A percentile compares a stretch with the other conserved stretches of the same genome.
phyloP scores from a whole-genome alignment of 2,888 invertebrate genomes.

The Spisula solida region DNA sequence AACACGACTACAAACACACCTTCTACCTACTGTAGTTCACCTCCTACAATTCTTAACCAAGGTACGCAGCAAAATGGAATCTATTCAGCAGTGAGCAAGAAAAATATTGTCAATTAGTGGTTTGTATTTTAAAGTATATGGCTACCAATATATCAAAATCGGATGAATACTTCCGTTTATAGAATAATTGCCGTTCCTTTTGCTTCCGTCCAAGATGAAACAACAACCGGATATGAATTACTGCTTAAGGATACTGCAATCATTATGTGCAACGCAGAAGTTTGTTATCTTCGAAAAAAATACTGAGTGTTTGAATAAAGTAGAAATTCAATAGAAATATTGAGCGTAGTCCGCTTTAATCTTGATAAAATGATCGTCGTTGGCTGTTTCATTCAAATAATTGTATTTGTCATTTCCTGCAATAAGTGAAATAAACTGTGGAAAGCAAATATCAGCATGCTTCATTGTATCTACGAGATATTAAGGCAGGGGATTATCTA shows the following conservation, averaged over 20 bases:
- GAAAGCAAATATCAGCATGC: not conserved
- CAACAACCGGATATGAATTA: not conserved
- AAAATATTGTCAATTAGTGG: no score
- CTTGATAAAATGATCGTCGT: not conserved
- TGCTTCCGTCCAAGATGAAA: not conserved
- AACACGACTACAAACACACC: no score
- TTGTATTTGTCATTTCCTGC: not conserved
- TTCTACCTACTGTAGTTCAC: no score
- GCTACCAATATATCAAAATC: no score
- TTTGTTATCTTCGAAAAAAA: not conserved
- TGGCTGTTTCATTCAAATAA: not conserved
- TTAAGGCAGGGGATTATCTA: not conserved
- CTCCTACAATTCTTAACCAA: no score
- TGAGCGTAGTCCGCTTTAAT: not conserved
- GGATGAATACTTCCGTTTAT: not conserved
- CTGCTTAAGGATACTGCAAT: not conserved
- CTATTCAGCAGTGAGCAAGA: no score
- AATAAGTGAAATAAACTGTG: not conserved
- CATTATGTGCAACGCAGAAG: not conserved
- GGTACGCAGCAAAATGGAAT: no score
- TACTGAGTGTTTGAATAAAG: conserved; percentile 14
- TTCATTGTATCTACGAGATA: not conserved
- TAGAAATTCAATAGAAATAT: conserved; percentile 12
- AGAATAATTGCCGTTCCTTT: not conserved
- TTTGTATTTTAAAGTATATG: no score